Evolutionary conservation across 2,888 invertebrate genomes (phyloP).

Genomic region (Junonia oenone): DNA sequence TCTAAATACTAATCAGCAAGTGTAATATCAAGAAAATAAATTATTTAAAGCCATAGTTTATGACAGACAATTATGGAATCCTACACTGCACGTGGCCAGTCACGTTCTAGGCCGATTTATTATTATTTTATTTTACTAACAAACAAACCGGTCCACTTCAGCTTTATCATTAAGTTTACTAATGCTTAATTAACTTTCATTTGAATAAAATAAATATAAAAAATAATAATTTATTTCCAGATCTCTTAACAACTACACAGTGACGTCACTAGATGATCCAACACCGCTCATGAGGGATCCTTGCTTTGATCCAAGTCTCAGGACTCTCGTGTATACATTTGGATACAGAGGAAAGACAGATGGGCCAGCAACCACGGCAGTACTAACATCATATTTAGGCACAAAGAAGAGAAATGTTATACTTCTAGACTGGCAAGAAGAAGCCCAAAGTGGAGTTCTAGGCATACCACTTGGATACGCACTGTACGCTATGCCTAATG

Average conservation of each 20-base stretch:
- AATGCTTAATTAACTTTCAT: too few species aligned
- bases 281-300: constrained; percentile 30
- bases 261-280: constrained; percentile 43
- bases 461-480: constrained; percentile 58
- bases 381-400: constrained; percentile 52
- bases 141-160: too few species aligned
- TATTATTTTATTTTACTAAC: too few species aligned
- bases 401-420: constrained; percentile 61
- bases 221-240: constrained; percentile 35
- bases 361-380: constrained; percentile 62
- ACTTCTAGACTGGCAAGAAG: constrained; percentile 67
- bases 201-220: too few species aligned
- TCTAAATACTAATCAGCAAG: too few species aligned
- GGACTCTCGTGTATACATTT: constrained; percentile 63
- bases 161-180: too few species aligned
- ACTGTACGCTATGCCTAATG: constrained; percentile 58
- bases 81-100: too few species aligned
- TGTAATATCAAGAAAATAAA: too few species aligned
- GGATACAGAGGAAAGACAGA: constrained; percentile 55
- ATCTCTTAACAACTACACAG: constrained; percentile 45
- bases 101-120: too few species aligned
- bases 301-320: constrained; percentile 49
- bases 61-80: too few species aligned
- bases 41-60: too few species aligned
- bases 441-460: constrained; percentile 54